phyloP scores from a whole-genome alignment of 2,888 invertebrate genomes.

The Hyalella azteca region DNA sequence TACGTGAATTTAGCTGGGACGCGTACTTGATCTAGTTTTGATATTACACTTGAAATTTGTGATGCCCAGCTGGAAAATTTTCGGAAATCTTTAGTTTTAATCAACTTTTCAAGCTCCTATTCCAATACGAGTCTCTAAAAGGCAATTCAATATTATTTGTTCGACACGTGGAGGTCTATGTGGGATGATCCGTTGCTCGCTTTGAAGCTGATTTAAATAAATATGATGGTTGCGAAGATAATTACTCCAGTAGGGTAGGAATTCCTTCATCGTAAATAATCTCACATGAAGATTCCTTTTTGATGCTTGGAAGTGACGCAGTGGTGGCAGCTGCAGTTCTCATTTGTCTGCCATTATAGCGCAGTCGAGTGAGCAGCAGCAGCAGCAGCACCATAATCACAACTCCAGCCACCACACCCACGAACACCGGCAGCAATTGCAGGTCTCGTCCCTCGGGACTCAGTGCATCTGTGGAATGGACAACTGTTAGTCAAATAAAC shows the following conservation, averaged over 20 bases:
- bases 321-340: not conserved
- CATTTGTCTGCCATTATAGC: not conserved
- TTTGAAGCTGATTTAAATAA: no score
- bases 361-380: not conserved
- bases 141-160: no score
- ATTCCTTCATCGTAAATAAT: not conserved
- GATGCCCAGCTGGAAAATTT: no score
- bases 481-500: no score
- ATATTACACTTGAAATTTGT: no score
- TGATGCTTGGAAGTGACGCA: not conserved
- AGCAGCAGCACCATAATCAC: constrained; percentile 34
- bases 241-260: not conserved
- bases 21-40: no score
- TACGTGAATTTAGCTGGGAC: no score
- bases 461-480: constrained; percentile 20
- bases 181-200: no score
- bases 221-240: not conserved
- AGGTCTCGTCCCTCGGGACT: not conserved
- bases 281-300: constrained; percentile 23
- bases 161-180: no score
- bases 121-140: no score
- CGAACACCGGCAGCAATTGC: constrained; percentile 23
- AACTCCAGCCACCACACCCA: not conserved
- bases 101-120: no score
- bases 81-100: no score